phyloP scores from a whole-genome alignment of 30 jellyfish, hydroid and myxozoan species.

The Morbakka virulenta region DNA sequence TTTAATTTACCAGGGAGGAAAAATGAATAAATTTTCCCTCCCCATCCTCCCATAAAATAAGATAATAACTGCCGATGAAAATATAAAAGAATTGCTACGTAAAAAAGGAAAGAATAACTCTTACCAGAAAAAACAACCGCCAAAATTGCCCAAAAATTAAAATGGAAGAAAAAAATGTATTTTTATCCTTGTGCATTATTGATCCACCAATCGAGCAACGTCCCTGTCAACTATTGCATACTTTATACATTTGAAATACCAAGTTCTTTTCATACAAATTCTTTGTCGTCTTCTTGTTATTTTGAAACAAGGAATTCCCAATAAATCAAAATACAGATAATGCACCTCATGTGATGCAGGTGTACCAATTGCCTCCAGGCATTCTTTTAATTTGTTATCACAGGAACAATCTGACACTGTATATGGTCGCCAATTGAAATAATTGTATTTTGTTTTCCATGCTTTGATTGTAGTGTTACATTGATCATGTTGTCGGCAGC shows the following conservation, averaged over 20 bases:
- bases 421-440: slow-evolving; percentile 1
- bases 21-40: too few species aligned
- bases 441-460: slow-evolving; percentile 1
- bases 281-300: not conserved
- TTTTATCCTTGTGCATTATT: not conserved
- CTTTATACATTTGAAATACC: not conserved
- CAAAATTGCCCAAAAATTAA: too few species aligned
- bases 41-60: too few species aligned
- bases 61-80: too few species aligned
- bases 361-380: not conserved
- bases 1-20: too few species aligned
- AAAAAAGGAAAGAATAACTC: too few species aligned
- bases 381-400: not conserved
- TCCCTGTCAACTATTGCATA: not conserved
- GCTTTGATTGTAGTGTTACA: not conserved
- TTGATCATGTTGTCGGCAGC: not conserved
- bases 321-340: not conserved
- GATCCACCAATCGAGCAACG: not conserved
- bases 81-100: too few species aligned
- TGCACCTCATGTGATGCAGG: not conserved
- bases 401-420: not conserved
- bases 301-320: slow-evolving; percentile 2
- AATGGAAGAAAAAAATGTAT: too few species aligned
- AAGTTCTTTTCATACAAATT: not conserved
- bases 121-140: too few species aligned